phyloP scores from a whole-genome alignment of 2,888 invertebrate species.

The Andrena bicolor region DNA sequence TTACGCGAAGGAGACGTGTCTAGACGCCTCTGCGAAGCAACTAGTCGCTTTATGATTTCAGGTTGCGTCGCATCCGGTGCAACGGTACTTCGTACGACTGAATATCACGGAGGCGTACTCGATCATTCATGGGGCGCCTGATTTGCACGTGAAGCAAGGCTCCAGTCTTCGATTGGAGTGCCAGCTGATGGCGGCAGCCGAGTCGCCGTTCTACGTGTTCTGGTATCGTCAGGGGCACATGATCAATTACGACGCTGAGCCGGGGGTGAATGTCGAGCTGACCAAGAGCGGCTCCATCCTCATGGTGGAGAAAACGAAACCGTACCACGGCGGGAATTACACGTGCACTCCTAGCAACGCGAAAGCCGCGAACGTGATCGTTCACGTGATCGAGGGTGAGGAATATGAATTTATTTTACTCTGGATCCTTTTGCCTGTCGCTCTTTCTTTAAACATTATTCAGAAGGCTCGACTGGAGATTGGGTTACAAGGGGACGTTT shows the following conservation, averaged over 20 bases:
- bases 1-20: background rate
- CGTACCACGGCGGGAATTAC: constrained; percentile 82
- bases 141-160: constrained; percentile 83
- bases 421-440: background rate
- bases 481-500: background rate
- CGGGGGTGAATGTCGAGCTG: constrained; percentile 81
- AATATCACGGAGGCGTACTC: constrained; percentile 82
- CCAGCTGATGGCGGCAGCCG: constrained; percentile 81
- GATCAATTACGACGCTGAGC: constrained; percentile 84
- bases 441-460: background rate
- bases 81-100: constrained; percentile 79
- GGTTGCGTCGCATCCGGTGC: constrained; percentile 81
- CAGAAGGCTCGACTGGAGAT: background rate
- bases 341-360: constrained; percentile 82
- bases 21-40: background rate
- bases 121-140: constrained; percentile 82
- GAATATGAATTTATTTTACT: background rate
- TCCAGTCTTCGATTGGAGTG: constrained; percentile 82
- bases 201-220: constrained; percentile 81
- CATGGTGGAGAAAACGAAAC: constrained; percentile 80
- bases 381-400: constrained; percentile 82
- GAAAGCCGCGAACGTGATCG: constrained; percentile 79
- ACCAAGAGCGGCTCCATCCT: constrained; percentile 81
- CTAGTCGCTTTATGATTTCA: constrained; percentile 57
- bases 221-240: constrained; percentile 83